Conservation (phyloP, 2,797 vertebrate species). For the Pangasius sanitwongsei region DNA sequence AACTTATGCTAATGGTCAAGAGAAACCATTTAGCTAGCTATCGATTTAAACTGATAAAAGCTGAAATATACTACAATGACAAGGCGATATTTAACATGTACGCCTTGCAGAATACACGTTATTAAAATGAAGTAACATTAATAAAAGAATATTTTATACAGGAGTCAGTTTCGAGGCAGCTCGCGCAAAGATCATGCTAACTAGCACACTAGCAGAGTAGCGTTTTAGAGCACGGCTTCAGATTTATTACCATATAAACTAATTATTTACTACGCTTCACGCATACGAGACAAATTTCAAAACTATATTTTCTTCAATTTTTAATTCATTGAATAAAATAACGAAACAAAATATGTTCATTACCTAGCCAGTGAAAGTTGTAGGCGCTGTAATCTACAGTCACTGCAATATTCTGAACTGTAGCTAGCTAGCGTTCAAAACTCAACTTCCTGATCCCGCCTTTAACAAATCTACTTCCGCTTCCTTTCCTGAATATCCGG, state of each 20-base stretch:
- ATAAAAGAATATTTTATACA: not conserved
- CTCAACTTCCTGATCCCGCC: conserved; percentile 50
- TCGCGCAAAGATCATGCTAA: not conserved
- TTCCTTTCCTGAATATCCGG: not conserved
- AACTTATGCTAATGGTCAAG: not conserved
- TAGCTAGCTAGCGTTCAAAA: conserved; percentile 24
- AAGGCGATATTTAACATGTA: not conserved
- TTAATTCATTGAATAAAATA: not conserved
- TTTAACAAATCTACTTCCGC: conserved; percentile 17
- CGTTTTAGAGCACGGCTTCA: not conserved
- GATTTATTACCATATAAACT: not conserved
- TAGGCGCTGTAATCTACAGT: not conserved
- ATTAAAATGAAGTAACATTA: not conserved
- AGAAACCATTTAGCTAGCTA: not conserved
- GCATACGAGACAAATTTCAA: not conserved
- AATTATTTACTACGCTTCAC: not conserved
- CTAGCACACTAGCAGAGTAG: not conserved
- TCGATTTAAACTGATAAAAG: not conserved
- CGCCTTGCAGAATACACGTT: not conserved
- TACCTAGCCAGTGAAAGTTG: conserved; percentile 11
- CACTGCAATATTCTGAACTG: not conserved
- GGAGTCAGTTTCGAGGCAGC: no score
- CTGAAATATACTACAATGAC: not conserved
- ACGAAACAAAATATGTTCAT: not conserved
- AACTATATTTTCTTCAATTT: not conserved